Evolutionary conservation across 2,797 vertebrate species (phyloP), one percentile per base, ranked within the genome.

Genomic region (Anomalospiza imberbis): DNA sequence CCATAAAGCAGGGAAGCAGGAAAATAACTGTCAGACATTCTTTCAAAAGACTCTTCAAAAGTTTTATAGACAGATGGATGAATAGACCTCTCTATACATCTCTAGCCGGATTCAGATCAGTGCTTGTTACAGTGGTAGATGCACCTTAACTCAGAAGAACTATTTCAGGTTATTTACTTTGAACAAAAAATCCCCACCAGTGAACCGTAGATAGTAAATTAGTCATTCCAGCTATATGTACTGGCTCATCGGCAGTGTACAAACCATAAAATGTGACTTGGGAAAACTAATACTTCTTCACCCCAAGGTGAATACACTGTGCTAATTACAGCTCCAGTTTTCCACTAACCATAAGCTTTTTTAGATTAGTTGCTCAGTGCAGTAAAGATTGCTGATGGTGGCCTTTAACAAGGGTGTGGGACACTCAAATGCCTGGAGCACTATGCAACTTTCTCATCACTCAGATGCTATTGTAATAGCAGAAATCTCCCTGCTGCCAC

Each of bases 361-460:
- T 81, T 54, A 54, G 67, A 89, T 82, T 93, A 79, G 82, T 74
- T 89, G 63, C 50, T 93, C 77, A 45, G 68, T 24, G 34, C 22
- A 68, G 71, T 85, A 90, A 91, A 89, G 25, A 68, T 60, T 80
- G 72, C 65, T 84, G 80, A 42, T 67, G 93, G 77, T 82, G 63
- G 85, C 80, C 77, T 94, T 91, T 93, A 88, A 68, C 74, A 90
- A 82, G 88, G 53, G 48, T 85, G 79, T 80, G 86, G 85, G 89
- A 89, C 74, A 72, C 36, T 87, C 3, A 0, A 72, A 62, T 6
- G 12, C 88, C 77, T 65, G 80, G 50, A 89, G 71, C 83, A 66
- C n/a, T 65, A 1, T 48, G 65, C 53, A 75, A 85, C 65, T 91
- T 91, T 42, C 90, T 82, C 26, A 13, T 79, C 83, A 68, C 34